These are phyloP conservation scores for Haliaeetus leucogaster DNA, from an alignment of 2,113 vertebrate genomes.

Conservation along the genomic window DNA sequence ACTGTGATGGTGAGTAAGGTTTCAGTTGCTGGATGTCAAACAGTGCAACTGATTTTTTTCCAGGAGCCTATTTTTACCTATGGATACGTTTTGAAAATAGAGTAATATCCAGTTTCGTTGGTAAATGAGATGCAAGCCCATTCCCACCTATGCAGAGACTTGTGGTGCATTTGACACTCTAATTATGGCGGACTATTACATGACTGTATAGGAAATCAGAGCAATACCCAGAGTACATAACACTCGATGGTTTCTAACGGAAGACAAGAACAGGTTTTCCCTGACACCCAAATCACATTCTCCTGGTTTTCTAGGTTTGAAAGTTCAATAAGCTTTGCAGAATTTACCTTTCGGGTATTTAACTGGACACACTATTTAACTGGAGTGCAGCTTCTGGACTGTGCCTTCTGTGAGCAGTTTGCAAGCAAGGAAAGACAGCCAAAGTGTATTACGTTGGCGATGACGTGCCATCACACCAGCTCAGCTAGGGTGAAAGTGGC, in stretches of 20 bases:
- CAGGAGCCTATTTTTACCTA: background rate
- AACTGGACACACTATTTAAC: background rate
- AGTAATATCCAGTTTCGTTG: background rate
- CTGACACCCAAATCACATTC: background rate
- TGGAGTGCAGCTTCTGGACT: background rate
- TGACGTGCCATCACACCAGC: accelerated
- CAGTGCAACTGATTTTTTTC: background rate
- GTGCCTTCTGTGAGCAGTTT: background rate
- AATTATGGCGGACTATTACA: background rate
- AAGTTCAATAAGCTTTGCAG: background rate
- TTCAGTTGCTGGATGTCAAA: background rate
- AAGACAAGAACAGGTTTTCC: background rate
- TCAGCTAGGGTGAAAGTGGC: background rate
- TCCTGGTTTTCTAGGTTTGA: background rate
- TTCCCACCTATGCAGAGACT: background rate
- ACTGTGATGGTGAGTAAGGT: background rate
- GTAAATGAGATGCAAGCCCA: background rate
- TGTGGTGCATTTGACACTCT: background rate
- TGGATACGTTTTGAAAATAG: background rate
- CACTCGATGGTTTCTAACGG: background rate
- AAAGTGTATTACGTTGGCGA: accelerated
- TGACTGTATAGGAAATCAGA: background rate
- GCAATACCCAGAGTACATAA: background rate
- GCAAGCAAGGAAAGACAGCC: background rate
- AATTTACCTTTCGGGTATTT: background rate